Evolutionary conservation across 2,113 vertebrate genomes (phyloP), one percentile per base, ranked within the genome.

Genomic region (Mustela nigripes): DNA sequence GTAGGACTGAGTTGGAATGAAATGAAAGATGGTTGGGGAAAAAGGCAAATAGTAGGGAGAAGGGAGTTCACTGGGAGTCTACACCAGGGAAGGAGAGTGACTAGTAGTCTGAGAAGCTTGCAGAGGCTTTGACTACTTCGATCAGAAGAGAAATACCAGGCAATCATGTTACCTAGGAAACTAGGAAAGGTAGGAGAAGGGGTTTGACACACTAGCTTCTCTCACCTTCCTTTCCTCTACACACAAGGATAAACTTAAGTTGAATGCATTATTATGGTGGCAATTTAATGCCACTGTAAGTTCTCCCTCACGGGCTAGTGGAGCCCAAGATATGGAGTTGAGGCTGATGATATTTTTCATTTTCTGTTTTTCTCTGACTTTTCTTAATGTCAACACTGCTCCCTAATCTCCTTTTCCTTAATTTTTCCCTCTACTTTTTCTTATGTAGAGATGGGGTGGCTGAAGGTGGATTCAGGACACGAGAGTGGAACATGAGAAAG

Each of bases 401-500:
- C 1, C 48, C 45, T 12, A 33, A 71, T 58, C 69, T 8, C 33
- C 58, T 63, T 81, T 80, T 91, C 81, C 63, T 79, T 36, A 76
- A 33, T 7, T 93, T 93, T 56, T 80, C 88, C 22, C 26, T 8
- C 14, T 86, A 19, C 31, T 69, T 56, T 85, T 97, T 78, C 62
- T 95, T 45, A 71, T 18, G 48, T n/a, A 91, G 50, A 10, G 73
- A 1, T 31, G 28, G 19, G n/a, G 11, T 80, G 18, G 14, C 31
- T 89, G 79, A 94, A 42, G 31, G 19, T 42, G 62, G 58, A 81
- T 81, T 28, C 39, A 94, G 39, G 12, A 90, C 58, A 39, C 36
- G 48, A 94, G 31, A 94, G 22, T 92, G 28, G 56, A 89, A 78
- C 76, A 6, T 58, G 67, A 93, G 42, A 80, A 83, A 93, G 67